Evolutionary conservation across 2,113 vertebrate species (phyloP), one percentile per base, ranked within the genome.

Genomic region (Tyto alba): DNA sequence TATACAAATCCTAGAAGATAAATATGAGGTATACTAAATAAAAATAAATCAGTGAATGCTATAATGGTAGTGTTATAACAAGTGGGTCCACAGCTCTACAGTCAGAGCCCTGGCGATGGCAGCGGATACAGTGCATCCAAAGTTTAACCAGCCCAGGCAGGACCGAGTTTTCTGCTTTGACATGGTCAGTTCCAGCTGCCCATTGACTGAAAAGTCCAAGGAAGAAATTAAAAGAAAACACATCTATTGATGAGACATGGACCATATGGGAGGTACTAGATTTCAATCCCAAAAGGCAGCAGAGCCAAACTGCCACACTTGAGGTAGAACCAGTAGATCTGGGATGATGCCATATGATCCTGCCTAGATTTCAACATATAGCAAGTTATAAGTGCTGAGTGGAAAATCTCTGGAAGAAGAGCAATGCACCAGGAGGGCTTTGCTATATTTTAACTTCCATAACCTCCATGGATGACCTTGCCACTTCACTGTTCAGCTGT

Each of bases 21-120:
- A 48, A n/a, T 7, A 6, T 3, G 41, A 64, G 57, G 13, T 27
- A 14, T 3, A 5, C 16, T 21, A 17, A 40, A 53, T 16, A 62
- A 43, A 17, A 4, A 11, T 2, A 29, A 32, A 38, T 14, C 41
- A 5, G 16, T 2, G 10, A 25, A 23, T 10, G 62, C 36, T 29
- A 0, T 9, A 4, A 3, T 3, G 48, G 48, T 47, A 29, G 45
- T 14, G 55, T 34, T 14, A 2, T 0, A 25, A 8, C 1, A 13
- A 20, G 14, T 10, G 6, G 21, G 23, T 8, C 40, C 25, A 4
- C 5, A 19, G 47, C 45, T 27, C 34, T 29, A 55, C 27, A 20
- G 52, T 6, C 53, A 19, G 43, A 16, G 60, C 50, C 59, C 55
- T 2, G 3, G 57, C 26, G 27, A 6, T 8, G 72, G 79, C 88